Evolutionary conservation across 1,140 invertebrate species (phyloP).

Genomic region (Spodoptera frugiperda): DNA sequence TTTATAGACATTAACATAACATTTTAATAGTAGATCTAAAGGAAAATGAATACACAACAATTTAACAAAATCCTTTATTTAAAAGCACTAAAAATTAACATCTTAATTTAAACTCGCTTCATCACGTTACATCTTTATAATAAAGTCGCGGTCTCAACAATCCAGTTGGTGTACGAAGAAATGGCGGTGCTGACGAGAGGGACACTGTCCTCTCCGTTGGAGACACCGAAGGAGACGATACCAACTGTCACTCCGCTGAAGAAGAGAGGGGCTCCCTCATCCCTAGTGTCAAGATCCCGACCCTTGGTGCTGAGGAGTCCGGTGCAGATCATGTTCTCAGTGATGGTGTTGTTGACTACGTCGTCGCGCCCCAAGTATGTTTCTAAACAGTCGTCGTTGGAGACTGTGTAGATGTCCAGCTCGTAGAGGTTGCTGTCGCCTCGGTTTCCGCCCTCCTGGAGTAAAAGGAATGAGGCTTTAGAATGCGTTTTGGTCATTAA

Average conservation of each 20-base stretch:
- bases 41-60: too few species aligned
- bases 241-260: conserved; percentile 34
- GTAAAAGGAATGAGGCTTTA: neutral
- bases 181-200: conserved; percentile 39
- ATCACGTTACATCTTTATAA: neutral
- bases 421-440: conserved; percentile 47
- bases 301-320: conserved; percentile 9
- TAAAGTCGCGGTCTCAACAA: conserved; percentile 53
- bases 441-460: conserved; percentile 54
- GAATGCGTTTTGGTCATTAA: too few species aligned
- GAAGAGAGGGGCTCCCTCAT: conserved; percentile 48
- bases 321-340: conserved; percentile 55
- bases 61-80: neutral
- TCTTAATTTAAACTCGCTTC: neutral
- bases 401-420: conserved; percentile 17
- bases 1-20: too few species aligned
- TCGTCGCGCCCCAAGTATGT: conserved; percentile 29
- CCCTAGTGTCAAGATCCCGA: conserved; percentile 46
- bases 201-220: neutral
- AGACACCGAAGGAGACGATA: conserved; percentile 30
- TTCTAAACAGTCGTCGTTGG: conserved; percentile 39
- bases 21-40: too few species aligned
- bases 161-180: conserved; percentile 49
- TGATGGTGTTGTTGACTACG: conserved; percentile 13
- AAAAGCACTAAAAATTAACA: neutral